Percentiles rank a stretch among this genome's conserved stretches.
phyloP scores from a whole-genome alignment of 2,888 invertebrate genomes.

The Limulus polyphemus region DNA sequence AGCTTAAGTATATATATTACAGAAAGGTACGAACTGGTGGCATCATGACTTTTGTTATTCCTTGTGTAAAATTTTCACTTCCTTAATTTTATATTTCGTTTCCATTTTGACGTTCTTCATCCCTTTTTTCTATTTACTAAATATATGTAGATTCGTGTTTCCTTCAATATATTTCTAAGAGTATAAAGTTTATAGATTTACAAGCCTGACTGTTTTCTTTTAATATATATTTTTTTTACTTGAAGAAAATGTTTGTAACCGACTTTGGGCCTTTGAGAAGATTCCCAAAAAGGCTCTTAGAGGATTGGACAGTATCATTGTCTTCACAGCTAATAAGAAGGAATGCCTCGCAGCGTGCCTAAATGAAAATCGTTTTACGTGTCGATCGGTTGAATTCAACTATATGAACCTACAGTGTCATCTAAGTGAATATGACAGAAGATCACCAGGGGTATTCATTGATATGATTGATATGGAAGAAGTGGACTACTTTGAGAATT shows the following conservation, averaged over 20 bases:
- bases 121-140: too few relatives aligned
- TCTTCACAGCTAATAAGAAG: conserved; percentile 87
- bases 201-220: neutral
- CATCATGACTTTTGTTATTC: too few relatives aligned
- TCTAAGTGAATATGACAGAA: conserved; percentile 73
- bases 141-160: too few relatives aligned
- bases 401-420: conserved; percentile 84
- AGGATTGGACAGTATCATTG: conserved; percentile 77
- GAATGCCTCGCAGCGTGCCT: conserved; percentile 83
- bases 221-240: conserved; percentile 18
- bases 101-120: neutral
- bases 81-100: neutral
- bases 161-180: too few relatives aligned
- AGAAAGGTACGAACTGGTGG: too few relatives aligned
- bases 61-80: too few relatives aligned
- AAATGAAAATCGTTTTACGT: conserved; percentile 83
- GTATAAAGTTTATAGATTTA: neutral
- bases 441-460: conserved; percentile 72
- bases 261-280: conserved; percentile 86
- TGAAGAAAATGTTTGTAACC: conserved; percentile 70
- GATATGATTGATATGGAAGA: conserved; percentile 77
- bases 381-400: conserved; percentile 84
- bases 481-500: conserved; percentile 74
- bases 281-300: conserved; percentile 84
- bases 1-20: too few relatives aligned